Evolutionary conservation across 2,797 vertebrate genomes (phyloP).

Genomic region (Okamejei kenojei): DNA sequence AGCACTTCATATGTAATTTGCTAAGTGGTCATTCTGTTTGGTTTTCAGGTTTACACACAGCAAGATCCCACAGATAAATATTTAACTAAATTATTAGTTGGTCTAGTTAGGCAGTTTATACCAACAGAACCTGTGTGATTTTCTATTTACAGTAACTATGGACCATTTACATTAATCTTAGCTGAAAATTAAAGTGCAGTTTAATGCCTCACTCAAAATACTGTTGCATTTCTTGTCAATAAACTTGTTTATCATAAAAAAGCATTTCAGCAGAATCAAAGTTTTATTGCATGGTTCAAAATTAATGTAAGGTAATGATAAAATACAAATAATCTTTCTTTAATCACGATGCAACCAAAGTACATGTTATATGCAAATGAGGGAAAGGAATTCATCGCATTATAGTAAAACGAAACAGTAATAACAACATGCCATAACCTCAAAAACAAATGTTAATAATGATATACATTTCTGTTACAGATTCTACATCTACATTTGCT

Average conservation of each 20-base stretch:
- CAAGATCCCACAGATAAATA: not conserved
- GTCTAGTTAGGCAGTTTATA: not conserved
- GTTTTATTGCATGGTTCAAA: not conserved
- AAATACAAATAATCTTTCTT: not conserved
- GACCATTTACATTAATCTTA: not conserved
- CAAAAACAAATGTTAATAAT: not conserved
- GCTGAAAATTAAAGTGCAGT: not conserved
- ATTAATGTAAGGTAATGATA: not conserved
- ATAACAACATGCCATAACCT: not conserved
- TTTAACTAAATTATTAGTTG: not conserved
- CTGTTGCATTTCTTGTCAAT: not conserved
- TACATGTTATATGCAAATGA: not conserved
- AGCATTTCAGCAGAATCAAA: not conserved
- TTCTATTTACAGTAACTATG: not conserved
- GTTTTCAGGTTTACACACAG: not conserved
- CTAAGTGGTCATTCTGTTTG: not conserved
- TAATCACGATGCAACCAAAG: not conserved
- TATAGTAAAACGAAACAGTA: slow-evolving; percentile 7
- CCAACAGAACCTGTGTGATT: not conserved
- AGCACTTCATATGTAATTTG: not conserved
- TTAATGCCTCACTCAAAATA: not conserved
- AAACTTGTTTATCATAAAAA: not conserved
- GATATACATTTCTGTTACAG: not conserved
- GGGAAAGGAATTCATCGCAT: not conserved
- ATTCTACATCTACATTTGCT: slow-evolving; percentile 4